Conservation (phyloP, 2,113 vertebrate genomes). For the Sus scrofa region DNA sequence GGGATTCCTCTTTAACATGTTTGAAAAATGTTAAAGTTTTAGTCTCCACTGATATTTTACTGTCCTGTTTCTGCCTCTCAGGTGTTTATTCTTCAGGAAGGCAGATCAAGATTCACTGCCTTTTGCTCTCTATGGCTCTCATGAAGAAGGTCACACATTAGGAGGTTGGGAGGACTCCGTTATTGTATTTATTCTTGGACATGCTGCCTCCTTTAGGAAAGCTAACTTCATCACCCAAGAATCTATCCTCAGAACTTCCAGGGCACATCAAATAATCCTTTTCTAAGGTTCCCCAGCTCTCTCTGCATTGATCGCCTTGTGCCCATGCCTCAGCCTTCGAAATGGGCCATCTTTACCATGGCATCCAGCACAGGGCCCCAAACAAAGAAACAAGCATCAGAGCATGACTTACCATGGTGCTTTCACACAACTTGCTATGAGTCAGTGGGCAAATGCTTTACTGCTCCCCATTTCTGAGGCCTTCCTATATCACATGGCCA, state of each 20-base stretch:
- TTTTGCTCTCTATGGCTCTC: background rate
- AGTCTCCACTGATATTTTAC: background rate
- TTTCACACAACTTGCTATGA: background rate
- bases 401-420: background rate
- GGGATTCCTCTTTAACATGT: slow-evolving; percentile 19
- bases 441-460: background rate
- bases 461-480: background rate
- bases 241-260: slow-evolving; percentile 30
- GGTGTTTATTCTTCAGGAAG: slow-evolving; percentile 23
- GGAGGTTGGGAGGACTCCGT: background rate
- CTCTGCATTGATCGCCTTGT: background rate
- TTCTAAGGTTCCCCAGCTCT: background rate
- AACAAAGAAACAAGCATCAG: background rate
- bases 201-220: background rate
- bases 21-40: slow-evolving; percentile 27
- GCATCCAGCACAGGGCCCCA: background rate
- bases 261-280: background rate
- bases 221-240: background rate
- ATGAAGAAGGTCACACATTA: background rate
- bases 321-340: background rate
- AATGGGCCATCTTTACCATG: background rate
- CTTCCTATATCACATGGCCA: background rate
- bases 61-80: background rate
- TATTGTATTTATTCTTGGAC: slow-evolving; percentile 7
- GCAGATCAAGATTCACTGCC: background rate